A percentile compares a stretch with the other conserved stretches of the same genome.
phyloP scores from a whole-genome alignment of 2,797 vertebrate genomes.

The Takifugu rubripes region DNA sequence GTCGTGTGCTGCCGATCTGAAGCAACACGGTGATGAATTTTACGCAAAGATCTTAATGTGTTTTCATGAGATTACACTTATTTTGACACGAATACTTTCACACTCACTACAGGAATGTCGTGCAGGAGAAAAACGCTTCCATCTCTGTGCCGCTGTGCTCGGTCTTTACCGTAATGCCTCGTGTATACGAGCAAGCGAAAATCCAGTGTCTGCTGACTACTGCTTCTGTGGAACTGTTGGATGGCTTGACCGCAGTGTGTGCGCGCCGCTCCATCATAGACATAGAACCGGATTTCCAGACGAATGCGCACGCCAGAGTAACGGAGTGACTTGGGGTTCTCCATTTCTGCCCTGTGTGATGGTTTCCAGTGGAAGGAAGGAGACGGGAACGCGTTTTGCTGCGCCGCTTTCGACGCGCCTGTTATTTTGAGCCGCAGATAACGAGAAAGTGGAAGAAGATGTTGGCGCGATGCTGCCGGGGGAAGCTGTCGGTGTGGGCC shows the following conservation, averaged over 20 bases:
- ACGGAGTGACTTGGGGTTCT: conserved; percentile 2
- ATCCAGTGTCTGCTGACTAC: too few species aligned
- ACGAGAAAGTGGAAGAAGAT: conserved; percentile 38
- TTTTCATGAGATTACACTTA: too few species aligned
- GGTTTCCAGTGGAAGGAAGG: conserved; percentile 6
- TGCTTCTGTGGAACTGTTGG: too few species aligned
- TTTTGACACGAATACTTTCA: too few species aligned
- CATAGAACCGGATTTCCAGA: conserved; percentile 14
- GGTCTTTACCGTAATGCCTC: too few species aligned
- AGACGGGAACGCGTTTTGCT: conserved; percentile 10
- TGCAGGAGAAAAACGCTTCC: too few species aligned
- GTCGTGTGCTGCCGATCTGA: too few species aligned
- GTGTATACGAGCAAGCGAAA: too few species aligned
- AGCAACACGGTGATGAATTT: too few species aligned
- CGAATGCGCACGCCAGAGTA: conserved; percentile 24
- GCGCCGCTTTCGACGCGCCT: conserved; percentile 10
- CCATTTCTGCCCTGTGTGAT: conserved; percentile 27
- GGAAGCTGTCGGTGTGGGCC: conserved; percentile 85
- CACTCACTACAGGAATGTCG: too few species aligned
- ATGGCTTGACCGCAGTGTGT: neutral
- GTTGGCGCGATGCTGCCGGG: conserved; percentile 81
- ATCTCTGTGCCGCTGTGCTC: too few species aligned
- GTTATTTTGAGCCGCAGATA: conserved; percentile 1
- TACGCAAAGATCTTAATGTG: too few species aligned
- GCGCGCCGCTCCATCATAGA: conserved; percentile 7